Base-by-base conservation (phyloP, 1,140 invertebrate genomes). In the Drosophila melanica region DNA sequence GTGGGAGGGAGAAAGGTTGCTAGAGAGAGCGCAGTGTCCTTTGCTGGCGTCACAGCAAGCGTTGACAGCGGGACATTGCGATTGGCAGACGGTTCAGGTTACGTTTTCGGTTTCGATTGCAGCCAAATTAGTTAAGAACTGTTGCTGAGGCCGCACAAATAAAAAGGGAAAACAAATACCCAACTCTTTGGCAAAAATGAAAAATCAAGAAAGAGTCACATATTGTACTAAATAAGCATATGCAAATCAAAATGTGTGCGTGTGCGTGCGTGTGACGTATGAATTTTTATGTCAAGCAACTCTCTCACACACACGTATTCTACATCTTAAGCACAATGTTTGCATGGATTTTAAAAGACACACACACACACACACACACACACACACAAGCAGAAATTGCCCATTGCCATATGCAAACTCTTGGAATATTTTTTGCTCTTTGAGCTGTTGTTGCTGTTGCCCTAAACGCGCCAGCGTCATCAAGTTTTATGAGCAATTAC, bases 401-500 rank as follows among this genome's bases (percentile, higher is more conserved):
- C 58, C 65, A 79, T 67, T 74, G 76, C 68, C 80, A 84, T 84
- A 84, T 84, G 76, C 76, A 84, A 79, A 70, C 75, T 64, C 55
- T 74, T 69, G 57, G 65, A 33, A 74, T 62, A 69, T 73, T 6
- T 81, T 65, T 76, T 51, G 44, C 58, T 70, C 37, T 55, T 55
- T 54, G 18, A 30, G 51, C 60, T 75, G 27, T 47, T 64, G 50
- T 68, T 57, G 39, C 35, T 75, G 64, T 35, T 53, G 54, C 51
- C 41, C 67, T 59, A 72, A 79, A 89, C 59, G 79, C 76, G 79
- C 75, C 82, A 89, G 85, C 84, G 84, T 89, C 84, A 89, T 89
- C 84, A 84, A 80, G 73, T 85, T 90, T 90, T 89, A 90, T 89
- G 85, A 89, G 84, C 84, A 90, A 89, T 89, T 89, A 89, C 84